Conservation (phyloP, 2,797 vertebrate species). For the Lepidocolaptes lacrymiger region DNA sequence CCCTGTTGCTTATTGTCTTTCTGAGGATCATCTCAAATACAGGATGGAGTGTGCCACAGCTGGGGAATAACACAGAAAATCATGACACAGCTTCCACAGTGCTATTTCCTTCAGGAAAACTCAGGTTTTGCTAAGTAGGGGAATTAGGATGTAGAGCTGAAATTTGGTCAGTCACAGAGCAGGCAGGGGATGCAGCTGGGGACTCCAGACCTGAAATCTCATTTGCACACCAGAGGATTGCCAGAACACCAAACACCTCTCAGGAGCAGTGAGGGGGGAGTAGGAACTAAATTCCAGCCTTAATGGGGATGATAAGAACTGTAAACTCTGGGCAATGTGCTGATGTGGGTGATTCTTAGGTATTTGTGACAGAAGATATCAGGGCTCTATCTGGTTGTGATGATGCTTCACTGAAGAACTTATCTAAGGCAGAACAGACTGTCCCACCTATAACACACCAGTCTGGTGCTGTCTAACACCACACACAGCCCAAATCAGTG, state of each 20-base stretch:
- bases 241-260: background rate
- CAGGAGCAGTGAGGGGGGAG: background rate
- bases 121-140: background rate
- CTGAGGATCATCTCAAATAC: background rate
- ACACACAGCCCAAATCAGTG: fast-evolving
- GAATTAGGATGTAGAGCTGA: background rate
- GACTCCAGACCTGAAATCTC: background rate
- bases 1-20: background rate
- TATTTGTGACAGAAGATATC: background rate
- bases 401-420: background rate
- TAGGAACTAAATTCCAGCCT: background rate
- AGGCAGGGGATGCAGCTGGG: background rate
- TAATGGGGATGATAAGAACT: background rate
- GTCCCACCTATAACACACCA: background rate
- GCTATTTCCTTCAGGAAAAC: background rate
- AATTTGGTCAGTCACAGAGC: background rate
- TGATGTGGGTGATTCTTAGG: background rate
- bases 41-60: background rate
- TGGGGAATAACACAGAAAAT: background rate
- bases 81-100: background rate
- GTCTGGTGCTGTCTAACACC: background rate
- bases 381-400: background rate
- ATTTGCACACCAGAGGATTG: background rate
- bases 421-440: fast-evolving
- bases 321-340: background rate